phyloP scores from a whole-genome alignment of 1,140 invertebrate genomes.

The Muscidifurax raptorellus region DNA sequence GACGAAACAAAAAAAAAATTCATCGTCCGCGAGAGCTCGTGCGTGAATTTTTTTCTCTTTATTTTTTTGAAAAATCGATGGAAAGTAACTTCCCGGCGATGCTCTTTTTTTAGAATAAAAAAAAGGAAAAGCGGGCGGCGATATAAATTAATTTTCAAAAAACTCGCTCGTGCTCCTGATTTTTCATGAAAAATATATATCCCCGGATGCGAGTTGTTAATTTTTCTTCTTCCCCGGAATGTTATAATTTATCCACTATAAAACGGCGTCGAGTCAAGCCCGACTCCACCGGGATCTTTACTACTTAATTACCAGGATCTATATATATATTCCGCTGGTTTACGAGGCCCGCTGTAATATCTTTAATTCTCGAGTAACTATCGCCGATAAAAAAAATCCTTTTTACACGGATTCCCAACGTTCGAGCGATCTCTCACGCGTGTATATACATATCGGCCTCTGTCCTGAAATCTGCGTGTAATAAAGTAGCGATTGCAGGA shows the following conservation, averaged over 20 bases:
- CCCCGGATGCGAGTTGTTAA: not conserved
- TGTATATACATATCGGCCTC: too few species aligned
- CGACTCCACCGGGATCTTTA: not conserved
- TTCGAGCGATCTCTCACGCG: too few species aligned
- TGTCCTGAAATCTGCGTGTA: not conserved
- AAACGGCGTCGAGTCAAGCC: not conserved
- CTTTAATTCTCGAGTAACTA: not conserved
- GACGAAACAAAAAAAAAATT: not conserved
- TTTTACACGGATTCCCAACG: too few species aligned
- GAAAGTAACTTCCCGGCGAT: too few species aligned
- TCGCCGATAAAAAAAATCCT: too few species aligned
- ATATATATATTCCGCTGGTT: not conserved
- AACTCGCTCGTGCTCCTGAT: too few species aligned
- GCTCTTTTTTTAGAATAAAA: too few species aligned
- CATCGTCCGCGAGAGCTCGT: not conserved
- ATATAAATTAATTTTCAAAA: too few species aligned
- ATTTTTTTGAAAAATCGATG: not conserved
- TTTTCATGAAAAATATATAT: not conserved
- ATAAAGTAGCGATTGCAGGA: not conserved
- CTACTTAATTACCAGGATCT: not conserved
- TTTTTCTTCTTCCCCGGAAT: not conserved
- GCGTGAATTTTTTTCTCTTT: too few species aligned
- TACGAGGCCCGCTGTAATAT: not conserved
- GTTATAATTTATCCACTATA: not conserved
- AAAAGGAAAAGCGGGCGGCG: too few species aligned